Percentiles rank a stretch among this genome's conserved stretches.
Conservation (phyloP, 2,113 vertebrate species). For the Diphyllodes magnificus region DNA sequence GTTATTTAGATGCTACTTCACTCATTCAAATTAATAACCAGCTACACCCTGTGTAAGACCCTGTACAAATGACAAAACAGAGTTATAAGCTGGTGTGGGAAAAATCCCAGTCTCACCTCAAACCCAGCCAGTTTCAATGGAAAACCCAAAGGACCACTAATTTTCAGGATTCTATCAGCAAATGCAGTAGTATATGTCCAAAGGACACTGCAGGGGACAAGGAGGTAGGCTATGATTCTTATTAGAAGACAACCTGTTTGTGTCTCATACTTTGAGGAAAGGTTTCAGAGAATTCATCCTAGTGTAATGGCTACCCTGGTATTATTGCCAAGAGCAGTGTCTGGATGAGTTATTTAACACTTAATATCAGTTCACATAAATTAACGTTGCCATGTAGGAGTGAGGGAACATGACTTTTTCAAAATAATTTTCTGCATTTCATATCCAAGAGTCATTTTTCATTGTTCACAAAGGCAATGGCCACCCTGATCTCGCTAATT, state of each 20-base stretch:
- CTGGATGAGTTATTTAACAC: constrained; percentile 47
- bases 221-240: neutral
- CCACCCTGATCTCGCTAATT: neutral
- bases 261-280: neutral
- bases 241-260: constrained; percentile 12
- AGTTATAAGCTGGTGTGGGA: neutral
- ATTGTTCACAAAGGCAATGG: neutral
- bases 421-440: constrained; percentile 36
- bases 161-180: neutral
- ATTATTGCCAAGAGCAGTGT: constrained; percentile 33
- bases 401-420: constrained; percentile 28
- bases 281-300: constrained; percentile 20
- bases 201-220: neutral
- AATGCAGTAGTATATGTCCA: neutral
- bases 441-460: constrained; percentile 21
- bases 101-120: neutral
- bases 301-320: neutral
- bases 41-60: neutral
- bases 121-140: neutral
- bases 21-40: neutral
- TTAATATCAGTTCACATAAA: constrained; percentile 39
- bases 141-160: neutral
- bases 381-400: neutral
- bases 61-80: neutral
- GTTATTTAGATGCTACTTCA: constrained; percentile 1